Base-by-base conservation (phyloP, 2,888 invertebrate species). In the Sinelater perroti region DNA sequence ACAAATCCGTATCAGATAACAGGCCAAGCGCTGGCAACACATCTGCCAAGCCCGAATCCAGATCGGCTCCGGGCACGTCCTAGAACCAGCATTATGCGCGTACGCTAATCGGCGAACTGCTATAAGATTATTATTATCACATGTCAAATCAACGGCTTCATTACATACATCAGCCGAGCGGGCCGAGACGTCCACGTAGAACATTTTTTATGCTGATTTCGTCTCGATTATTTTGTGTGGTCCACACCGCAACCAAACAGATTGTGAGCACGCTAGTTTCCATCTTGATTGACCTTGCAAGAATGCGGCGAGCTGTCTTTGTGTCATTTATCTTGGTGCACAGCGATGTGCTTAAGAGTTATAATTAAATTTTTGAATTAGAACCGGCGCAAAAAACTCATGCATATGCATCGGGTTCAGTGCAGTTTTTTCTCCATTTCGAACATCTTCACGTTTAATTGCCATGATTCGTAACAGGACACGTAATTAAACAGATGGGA, bases 81-180 rank as follows among this genome's bases (percentile, higher is more conserved):
- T 13, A 14, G 3, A 33, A 2, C 36, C 3, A 13, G 11, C 16
- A 18, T 36, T 13, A 13, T 18, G 17, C 7, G 17, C 7, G 24
- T 40, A 24, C 36, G 17, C 3, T 21, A 11, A 38, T 38, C 40
- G 40, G 14, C 26, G 64, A 61, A 63, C 70, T 71, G 73, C 71
- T 72, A 72, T 64, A 65, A 66, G 62, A 67, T 66, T 64, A 66
- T 61, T 64, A 66, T 70, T 74, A 73, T 74, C 72, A 70, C 68
- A 67, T 67, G 69, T 71, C 70, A 56, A 66, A 74, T 74, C 74
- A 70, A 72, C 68, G 70, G 70, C 72, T 73, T 70, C 71, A 72
- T 74, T 70, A 62, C 62, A 63, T 67, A 68, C 65, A 51, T 51
- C 51, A 51, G 42, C 30, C 21, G 42, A 51, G 42, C 58, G 45